These are phyloP conservation scores for Ptycholaimellus sp. DNA, from an alignment of 2,888 invertebrate species.

Conservation along the genomic window DNA sequence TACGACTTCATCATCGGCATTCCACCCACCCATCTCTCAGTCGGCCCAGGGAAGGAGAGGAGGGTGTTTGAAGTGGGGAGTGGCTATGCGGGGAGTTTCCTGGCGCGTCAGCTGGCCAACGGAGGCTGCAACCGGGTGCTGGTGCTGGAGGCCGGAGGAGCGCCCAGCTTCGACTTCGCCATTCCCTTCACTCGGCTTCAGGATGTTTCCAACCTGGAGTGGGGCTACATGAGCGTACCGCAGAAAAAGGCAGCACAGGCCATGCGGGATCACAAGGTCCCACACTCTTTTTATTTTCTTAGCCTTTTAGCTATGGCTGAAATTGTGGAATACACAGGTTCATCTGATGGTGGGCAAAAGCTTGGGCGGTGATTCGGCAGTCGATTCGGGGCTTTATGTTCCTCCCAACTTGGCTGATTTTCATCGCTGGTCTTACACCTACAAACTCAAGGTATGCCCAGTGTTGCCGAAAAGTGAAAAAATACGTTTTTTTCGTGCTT, in stretches of 20 bases:
- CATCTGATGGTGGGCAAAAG: slow-evolving; percentile 4
- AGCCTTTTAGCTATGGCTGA: no score
- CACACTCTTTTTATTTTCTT: not conserved
- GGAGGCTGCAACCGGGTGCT: slow-evolving; percentile 6
- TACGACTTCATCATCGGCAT: slow-evolving; percentile 7
- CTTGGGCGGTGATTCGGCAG: slow-evolving; percentile 5
- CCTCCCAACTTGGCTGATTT: slow-evolving; percentile 8
- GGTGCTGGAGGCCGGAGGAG: slow-evolving; percentile 6
- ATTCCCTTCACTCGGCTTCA: slow-evolving; percentile 7
- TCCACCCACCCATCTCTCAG: not conserved
- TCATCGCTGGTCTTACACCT: slow-evolving; percentile 6
- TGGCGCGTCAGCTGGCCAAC: slow-evolving; percentile 4
- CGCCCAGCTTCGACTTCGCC: slow-evolving; percentile 5
- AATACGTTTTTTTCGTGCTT: no score
- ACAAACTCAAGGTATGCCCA: no score
- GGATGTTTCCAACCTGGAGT: not conserved
- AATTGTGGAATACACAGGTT: no score
- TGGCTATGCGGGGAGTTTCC: slow-evolving; percentile 8
- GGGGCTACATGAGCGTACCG: slow-evolving; percentile 3
- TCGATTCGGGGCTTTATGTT: slow-evolving; percentile 7
- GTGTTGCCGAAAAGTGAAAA: no score
- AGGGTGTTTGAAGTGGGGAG: slow-evolving; percentile 5
- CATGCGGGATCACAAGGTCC: slow-evolving; percentile 4
- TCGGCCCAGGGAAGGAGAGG: not conserved
- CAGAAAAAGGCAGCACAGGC: slow-evolving; percentile 6